Conservation (phyloP, 2,797 vertebrate genomes). For the Gephyroberyx darwinii region DNA sequence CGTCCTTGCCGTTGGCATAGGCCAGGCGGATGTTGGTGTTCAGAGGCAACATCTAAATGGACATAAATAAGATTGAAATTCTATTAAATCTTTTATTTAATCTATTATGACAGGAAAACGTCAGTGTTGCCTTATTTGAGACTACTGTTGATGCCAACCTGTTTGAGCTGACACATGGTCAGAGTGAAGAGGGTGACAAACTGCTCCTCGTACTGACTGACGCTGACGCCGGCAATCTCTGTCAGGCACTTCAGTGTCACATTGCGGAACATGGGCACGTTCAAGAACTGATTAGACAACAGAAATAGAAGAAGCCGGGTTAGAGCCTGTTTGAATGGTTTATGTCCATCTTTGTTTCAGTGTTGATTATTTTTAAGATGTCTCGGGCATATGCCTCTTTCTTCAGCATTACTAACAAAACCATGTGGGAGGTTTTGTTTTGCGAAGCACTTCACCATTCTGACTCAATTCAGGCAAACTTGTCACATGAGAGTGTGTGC, state of each 20-base stretch:
- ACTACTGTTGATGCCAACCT: slow-evolving; percentile 79
- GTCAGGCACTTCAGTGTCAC: slow-evolving; percentile 98
- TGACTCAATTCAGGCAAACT: neutral
- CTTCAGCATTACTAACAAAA: slow-evolving; percentile 9
- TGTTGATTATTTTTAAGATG: slow-evolving; percentile 9
- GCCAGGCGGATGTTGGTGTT: slow-evolving; percentile 97
- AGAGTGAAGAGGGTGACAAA: slow-evolving; percentile 96
- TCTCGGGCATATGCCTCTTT: neutral
- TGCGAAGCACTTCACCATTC: neutral
- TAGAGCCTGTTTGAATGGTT: neutral
- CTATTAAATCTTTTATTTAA: neutral
- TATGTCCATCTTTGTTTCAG: neutral
- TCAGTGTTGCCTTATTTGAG: no score
- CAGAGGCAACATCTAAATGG: slow-evolving; percentile 92
- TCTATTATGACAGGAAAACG: neutral
- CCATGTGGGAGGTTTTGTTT: neutral
- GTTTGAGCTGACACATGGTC: slow-evolving; percentile 98
- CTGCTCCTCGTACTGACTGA: slow-evolving; percentile 98
- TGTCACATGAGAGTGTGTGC: neutral
- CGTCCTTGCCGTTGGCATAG: slow-evolving; percentile 96
- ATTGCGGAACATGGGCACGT: slow-evolving; percentile 99
- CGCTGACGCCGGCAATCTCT: slow-evolving; percentile 96
- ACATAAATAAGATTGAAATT: neutral
- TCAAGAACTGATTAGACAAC: slow-evolving; percentile 87
- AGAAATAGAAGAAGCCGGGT: slow-evolving; percentile 1